Evolutionary conservation across 2,797 vertebrate genomes (phyloP), one percentile per base, ranked within the genome.

Genomic region (Poeciliopsis gracilis): DNA sequence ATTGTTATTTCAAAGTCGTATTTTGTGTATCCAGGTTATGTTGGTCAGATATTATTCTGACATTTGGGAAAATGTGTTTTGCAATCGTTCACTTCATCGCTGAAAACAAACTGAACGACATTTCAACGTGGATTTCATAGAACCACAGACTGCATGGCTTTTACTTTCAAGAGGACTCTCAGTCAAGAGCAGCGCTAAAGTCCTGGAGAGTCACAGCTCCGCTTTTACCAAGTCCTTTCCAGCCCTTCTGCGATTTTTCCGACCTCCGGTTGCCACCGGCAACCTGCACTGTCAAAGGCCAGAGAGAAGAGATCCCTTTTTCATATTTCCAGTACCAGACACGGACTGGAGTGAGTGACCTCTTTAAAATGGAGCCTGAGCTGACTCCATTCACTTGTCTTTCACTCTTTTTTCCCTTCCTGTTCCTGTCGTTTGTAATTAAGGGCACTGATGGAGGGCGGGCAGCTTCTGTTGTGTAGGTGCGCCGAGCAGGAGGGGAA

Each of bases 371-470:
- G 41, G 41, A 72, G 46, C 83, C 73, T 72, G 75, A 83, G 78
- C 41, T 7, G 55, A 76, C 57, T 81, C 77, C 77, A 70, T 82
- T 83, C 80, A 82, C 79, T 87, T 80, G 78, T 82, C 78, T 86
- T 86, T 78, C 73, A 76, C 81, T 82, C 33, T 30, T 88, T 88
- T 86, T 86, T 84, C 83, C 79, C 59, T 77, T 72, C 75, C 67
- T 87, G 86, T 85, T 85, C 84, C 76, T 87, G 86, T 89, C 87
- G 72, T 83, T 77, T 75, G 76, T 73, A 87, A 87, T 88, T 84
- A 86, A 47, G 77, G 77, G 55, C 83, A 66, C 18, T 8, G 12
- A 70, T 9, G 41, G 49, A 79, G 66, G 66, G 75, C 41, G 57
- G 72, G 51, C 43, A 71, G 77, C 72, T 73, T 36, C 38, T 23